phyloP scores from a whole-genome alignment of 1,140 invertebrate species.

The Cotesia glomerata region DNA sequence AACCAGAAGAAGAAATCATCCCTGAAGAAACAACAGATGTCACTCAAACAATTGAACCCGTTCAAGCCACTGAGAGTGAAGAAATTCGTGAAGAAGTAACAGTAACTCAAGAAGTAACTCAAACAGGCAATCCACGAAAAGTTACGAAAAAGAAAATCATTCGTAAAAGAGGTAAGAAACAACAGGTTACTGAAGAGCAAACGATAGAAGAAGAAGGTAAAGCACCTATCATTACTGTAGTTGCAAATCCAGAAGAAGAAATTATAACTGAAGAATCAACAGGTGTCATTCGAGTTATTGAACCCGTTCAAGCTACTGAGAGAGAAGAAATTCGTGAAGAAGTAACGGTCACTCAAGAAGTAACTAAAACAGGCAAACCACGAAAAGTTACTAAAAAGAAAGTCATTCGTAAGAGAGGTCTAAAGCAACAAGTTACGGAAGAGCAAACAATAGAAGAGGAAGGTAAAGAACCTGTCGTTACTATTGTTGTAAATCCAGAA shows the following conservation, averaged over 20 bases:
- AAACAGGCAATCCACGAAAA: constrained; percentile 25
- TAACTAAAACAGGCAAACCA: constrained; percentile 3
- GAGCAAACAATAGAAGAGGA: constrained; percentile 56
- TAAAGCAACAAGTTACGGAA: constrained; percentile 46
- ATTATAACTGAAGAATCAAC: constrained; percentile 37
- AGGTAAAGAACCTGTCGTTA: constrained; percentile 27
- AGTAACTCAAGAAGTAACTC: constrained; percentile 32
- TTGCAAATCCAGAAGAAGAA: constrained; percentile 50
- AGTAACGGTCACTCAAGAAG: constrained; percentile 26
- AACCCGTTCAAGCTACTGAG: neutral
- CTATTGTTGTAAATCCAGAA: constrained; percentile 18
- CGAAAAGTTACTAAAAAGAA: constrained; percentile 21
- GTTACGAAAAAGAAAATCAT: constrained; percentile 44
- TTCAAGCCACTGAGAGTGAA: constrained; percentile 16
- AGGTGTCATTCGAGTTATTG: too few species aligned
- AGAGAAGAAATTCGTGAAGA: constrained; percentile 28
- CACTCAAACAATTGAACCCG: too few species aligned
- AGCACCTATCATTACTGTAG: constrained; percentile 26
- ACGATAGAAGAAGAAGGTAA: constrained; percentile 47
- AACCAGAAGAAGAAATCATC: constrained; percentile 44
- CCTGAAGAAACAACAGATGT: neutral
- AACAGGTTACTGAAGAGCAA: constrained; percentile 44
- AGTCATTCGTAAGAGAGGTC: constrained; percentile 21
- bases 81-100: constrained; percentile 25
- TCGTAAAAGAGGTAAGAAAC: constrained; percentile 42